phyloP scores from a whole-genome alignment of 2,113 vertebrate species.

The Rhagologus leucostigma region DNA sequence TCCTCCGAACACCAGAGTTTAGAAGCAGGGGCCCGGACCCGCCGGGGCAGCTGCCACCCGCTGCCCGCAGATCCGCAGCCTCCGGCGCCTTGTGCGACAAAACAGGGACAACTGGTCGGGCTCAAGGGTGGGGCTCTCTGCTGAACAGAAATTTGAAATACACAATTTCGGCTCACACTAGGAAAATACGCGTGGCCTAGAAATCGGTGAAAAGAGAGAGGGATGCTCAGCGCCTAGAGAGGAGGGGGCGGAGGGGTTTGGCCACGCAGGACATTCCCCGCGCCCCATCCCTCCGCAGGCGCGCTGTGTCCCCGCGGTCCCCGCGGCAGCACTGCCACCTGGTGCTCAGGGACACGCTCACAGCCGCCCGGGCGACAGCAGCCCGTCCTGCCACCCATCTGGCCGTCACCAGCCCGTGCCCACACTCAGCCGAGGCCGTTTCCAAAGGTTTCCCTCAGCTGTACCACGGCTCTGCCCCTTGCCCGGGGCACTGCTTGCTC shows the following conservation, averaged over 20 bases:
- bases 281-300: background rate
- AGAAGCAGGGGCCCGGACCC: background rate
- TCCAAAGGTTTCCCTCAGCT: background rate
- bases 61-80: background rate
- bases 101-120: fast-evolving
- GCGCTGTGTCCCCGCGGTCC: background rate
- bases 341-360: background rate
- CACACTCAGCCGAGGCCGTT: fast-evolving
- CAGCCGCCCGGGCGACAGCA: background rate
- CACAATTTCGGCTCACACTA: background rate
- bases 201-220: background rate
- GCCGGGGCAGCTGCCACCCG: background rate
- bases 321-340: conserved; percentile 9
- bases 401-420: fast-evolving
- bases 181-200: fast-evolving
- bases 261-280: background rate
- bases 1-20: background rate
- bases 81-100: background rate
- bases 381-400: fast-evolving
- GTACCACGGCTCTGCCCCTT: fast-evolving
- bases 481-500: background rate
- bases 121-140: background rate
- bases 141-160: background rate
- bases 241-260: too few relatives aligned
- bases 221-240: background rate